Evolutionary conservation across 2,888 invertebrate species (phyloP).

Genomic region (Zele albiditarsus): DNA sequence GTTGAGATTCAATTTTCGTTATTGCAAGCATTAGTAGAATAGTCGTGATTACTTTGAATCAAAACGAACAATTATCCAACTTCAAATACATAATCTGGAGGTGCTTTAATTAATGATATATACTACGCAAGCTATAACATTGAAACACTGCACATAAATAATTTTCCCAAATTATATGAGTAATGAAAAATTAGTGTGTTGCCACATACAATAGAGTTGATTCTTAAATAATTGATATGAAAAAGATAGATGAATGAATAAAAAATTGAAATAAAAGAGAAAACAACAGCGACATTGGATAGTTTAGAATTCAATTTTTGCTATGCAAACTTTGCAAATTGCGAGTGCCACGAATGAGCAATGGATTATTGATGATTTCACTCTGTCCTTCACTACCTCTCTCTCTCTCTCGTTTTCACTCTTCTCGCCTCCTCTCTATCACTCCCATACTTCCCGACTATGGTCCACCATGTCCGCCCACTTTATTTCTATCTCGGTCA

Average conservation of each 20-base stretch:
- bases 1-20: conserved; percentile 17
- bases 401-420: neutral
- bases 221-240: neutral
- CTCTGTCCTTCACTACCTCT: neutral
- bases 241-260: neutral
- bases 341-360: neutral
- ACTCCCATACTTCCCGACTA: neutral
- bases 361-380: neutral
- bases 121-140: neutral
- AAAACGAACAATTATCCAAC: neutral
- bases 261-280: neutral
- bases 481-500: neutral
- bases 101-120: neutral
- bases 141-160: neutral
- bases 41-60: neutral
- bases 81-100: neutral
- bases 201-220: neutral
- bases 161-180: neutral
- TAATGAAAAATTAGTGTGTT: neutral
- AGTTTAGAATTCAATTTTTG: neutral
- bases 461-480: neutral
- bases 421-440: neutral
- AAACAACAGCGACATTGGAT: neutral
- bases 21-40: neutral
- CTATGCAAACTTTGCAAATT: neutral